Percentiles rank a stretch among this genome's conserved stretches.
Evolutionary conservation across 2,113 vertebrate genomes (phyloP).

Genomic region (Petromus typicus): DNA sequence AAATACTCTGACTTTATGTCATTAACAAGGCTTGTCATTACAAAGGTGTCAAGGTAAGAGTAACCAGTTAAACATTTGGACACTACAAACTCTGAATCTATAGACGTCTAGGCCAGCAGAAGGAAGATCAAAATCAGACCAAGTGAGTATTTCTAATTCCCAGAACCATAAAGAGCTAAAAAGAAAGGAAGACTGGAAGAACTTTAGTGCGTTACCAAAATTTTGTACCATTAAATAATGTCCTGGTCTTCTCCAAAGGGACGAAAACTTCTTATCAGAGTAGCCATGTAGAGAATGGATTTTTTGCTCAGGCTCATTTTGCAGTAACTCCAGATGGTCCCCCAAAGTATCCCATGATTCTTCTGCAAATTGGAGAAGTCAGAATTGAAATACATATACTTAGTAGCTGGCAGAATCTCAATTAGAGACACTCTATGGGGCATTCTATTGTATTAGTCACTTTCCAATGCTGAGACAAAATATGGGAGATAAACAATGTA

Average conservation of each 20-base stretch:
- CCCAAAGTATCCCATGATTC: not conserved
- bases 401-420: not conserved
- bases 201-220: not conserved
- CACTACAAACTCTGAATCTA: not conserved
- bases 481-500: no score
- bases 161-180: not conserved
- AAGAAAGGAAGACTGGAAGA: not conserved
- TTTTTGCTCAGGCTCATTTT: not conserved
- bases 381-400: not conserved
- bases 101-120: not conserved
- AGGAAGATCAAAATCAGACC: not conserved
- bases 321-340: not conserved
- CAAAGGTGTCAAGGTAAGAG: not conserved
- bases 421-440: no score
- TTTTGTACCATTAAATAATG: not conserved
- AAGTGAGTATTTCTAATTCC: not conserved
- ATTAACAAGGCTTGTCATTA: not conserved
- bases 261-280: not conserved
- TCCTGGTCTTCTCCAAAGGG: not conserved
- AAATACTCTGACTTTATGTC: not conserved
- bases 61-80: not conserved
- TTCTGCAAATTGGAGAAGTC: not conserved
- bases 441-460: no score
- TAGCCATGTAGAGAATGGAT: not conserved
- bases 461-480: no score